Conservation (phyloP, 2,113 vertebrate species). For the Gadus chalcogrammus region DNA sequence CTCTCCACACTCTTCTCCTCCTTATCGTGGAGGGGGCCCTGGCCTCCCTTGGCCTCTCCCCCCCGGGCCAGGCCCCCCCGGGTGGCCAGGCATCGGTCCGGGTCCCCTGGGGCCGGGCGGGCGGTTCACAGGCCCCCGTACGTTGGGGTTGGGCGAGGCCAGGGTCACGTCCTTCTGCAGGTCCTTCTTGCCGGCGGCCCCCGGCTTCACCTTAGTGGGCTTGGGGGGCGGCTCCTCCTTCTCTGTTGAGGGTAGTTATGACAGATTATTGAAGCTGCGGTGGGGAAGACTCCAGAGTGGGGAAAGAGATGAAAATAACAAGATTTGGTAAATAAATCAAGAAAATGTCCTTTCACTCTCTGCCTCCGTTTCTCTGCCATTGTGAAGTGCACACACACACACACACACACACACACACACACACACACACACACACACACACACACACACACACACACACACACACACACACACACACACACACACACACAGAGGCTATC, state of each 20-base stretch:
- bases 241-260: constrained; percentile 46
- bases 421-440: too few relatives aligned
- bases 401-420: too few relatives aligned
- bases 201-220: constrained; percentile 63
- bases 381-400: too few relatives aligned
- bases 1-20: not conserved
- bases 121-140: constrained; percentile 54
- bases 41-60: constrained; percentile 49
- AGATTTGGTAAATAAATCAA: too few relatives aligned
- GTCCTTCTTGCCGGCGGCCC: constrained; percentile 48
- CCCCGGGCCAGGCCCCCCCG: constrained; percentile 14
- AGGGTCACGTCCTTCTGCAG: constrained; percentile 68
- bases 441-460: too few relatives aligned
- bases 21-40: constrained; percentile 55
- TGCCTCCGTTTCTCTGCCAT: too few relatives aligned
- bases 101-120: constrained; percentile 37
- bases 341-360: too few relatives aligned
- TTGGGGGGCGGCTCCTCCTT: constrained; percentile 46
- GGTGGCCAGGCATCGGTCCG: constrained; percentile 47
- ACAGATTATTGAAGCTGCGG: not conserved
- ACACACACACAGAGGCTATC: too few relatives aligned
- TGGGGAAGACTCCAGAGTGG: too few relatives aligned
- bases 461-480: too few relatives aligned
- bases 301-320: not conserved
- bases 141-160: constrained; percentile 50